phyloP scores from a whole-genome alignment of 92 coral and sea anemone species.

The Parazoanthus swiftii region DNA sequence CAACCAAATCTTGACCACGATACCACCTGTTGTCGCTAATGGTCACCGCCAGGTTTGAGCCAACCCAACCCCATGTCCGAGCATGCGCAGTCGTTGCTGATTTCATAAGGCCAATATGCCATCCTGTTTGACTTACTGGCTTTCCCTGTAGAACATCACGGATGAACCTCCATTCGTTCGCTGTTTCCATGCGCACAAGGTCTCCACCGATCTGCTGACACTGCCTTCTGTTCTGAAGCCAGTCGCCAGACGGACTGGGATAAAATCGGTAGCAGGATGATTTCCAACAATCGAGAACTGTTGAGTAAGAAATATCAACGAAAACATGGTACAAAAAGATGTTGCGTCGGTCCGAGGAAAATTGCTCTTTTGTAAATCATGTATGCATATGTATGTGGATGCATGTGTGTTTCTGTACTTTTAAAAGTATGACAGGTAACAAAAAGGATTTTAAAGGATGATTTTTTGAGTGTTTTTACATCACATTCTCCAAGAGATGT shows the following conservation, averaged over 20 bases:
- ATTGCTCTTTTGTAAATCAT: too few relatives aligned
- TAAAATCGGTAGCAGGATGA: slow-evolving; percentile 11
- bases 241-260: not conserved
- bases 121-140: not conserved
- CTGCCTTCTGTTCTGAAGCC: slow-evolving; percentile 16
- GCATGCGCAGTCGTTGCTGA: not conserved
- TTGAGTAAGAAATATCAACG: not conserved
- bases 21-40: slow-evolving; percentile 14
- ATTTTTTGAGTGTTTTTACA: too few relatives aligned
- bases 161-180: slow-evolving; percentile 21
- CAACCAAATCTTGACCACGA: not conserved
- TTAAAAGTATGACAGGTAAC: too few relatives aligned
- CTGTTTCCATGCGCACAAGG: slow-evolving; percentile 3
- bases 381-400: not conserved
- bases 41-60: not conserved
- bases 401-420: too few relatives aligned
- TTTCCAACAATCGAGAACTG: slow-evolving; percentile 25
- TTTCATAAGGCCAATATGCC: slow-evolving; percentile 4
- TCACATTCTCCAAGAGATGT: too few relatives aligned
- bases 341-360: not conserved
- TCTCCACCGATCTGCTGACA: slow-evolving; percentile 5
- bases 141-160: not conserved
- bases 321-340: not conserved
- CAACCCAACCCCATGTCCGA: slow-evolving; percentile 14
- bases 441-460: too few relatives aligned